phyloP scores from a whole-genome alignment of 2,113 vertebrate species.

The Triplophysa rosa region DNA sequence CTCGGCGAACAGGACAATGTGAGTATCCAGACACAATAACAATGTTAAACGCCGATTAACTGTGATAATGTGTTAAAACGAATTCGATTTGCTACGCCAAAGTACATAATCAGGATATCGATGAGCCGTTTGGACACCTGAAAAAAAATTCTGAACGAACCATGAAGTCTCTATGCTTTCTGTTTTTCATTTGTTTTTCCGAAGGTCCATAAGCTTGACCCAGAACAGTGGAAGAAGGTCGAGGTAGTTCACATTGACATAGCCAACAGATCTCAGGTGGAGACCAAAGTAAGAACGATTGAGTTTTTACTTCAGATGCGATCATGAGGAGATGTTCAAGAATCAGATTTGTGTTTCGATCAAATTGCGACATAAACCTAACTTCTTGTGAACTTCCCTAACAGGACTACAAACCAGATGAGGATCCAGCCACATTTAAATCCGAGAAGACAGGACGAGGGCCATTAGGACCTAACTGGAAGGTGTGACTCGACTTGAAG shows the following conservation, averaged over 20 bases:
- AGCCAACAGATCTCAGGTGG: conserved; percentile 80
- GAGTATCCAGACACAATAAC: conserved; percentile 66
- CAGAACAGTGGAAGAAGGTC: conserved; percentile 79
- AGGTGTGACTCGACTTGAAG: conserved; percentile 69
- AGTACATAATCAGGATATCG: background rate
- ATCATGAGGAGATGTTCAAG: background rate
- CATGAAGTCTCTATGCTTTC: background rate
- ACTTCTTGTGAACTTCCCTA: background rate
- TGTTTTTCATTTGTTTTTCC: conserved; percentile 21
- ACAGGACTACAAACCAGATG: conserved; percentile 92
- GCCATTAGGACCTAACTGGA: conserved; percentile 87
- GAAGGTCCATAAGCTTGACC: conserved; percentile 87
- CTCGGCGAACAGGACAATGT: conserved; percentile 90
- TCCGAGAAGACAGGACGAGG: conserved; percentile 90
- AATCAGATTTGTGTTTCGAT: background rate
- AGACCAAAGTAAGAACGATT: conserved; percentile 76
- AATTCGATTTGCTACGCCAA: background rate
- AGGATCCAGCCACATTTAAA: conserved; percentile 89
- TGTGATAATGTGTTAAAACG: background rate
- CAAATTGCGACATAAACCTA: background rate
- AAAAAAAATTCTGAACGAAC: background rate
- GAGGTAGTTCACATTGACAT: conserved; percentile 89
- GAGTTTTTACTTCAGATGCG: background rate
- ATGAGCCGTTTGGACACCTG: background rate
- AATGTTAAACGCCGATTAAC: background rate